Base-by-base conservation (phyloP, 2,797 vertebrate species). In the Rhinatrema bivittatum region DNA sequence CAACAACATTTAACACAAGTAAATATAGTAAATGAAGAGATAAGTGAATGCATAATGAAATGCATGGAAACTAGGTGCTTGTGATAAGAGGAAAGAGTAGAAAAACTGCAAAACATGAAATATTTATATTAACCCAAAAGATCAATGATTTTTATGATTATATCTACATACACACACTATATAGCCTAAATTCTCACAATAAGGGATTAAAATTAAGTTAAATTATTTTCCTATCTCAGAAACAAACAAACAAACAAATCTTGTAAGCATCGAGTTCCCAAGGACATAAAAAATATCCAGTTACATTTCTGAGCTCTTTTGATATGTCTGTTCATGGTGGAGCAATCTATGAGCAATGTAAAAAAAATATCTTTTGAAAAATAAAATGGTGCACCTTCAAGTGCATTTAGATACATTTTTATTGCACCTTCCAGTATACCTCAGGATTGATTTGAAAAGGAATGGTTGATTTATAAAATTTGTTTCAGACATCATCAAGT, bases 301-400 rank as follows among this genome's bases (percentile, higher is more conserved):
- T 66, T 73, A 72, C 74, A 76, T 80, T 73, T 73, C 62, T 74
- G 34, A 51, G 55, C 58, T 55, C 73, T 74, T 86, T 84, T 84
- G 80, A 85, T 84, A 79, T 47, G 19, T 44, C 56, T 62, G 50
- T 75, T 75, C 62, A 70, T 72, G 70, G 61, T 61, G 48, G 44
- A 78, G 63, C 73, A 70, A 78, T 69, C 78, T 60, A 67, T 29
- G 48, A 70, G 65, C 74, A 70, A 81, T 81, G 63, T 74, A 56
- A 81, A 72, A 79, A 74, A 74, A 76, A 39, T 63, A 70, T 79
- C 84, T 82, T 85, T n/a, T n/a, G n/a, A n/a, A 82, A 85, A 84
- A 85, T 70, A 80, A 81, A 81, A 84, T 76, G 72, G 73, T 48
- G 50, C 46, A 52, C 59, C 77, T 76, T 83, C 76, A 79, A 80